A percentile compares a stretch with the other conserved stretches of the same genome.
These are phyloP conservation scores for Macquaria ambigua DNA, from an alignment of 2,113 vertebrate genomes.

Conservation along the genomic window DNA sequence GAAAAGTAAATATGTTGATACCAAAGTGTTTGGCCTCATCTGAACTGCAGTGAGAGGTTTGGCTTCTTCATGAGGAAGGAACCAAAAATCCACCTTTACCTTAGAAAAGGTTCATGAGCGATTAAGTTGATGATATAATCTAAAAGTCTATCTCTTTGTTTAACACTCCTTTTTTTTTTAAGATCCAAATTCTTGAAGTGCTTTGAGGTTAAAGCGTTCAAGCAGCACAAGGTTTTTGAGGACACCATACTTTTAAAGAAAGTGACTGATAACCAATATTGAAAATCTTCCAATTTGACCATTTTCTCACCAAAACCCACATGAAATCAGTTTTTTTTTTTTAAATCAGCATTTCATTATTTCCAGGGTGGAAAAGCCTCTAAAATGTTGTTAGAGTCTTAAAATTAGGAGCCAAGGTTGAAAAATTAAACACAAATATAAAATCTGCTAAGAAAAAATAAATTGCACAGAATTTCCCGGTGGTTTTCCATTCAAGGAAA, in stretches of 20 bases:
- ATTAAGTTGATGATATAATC: not conserved
- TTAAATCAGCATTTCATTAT: not conserved
- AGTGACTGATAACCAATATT: not conserved
- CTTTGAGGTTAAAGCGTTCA: not conserved
- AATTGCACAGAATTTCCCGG: not conserved
- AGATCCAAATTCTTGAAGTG: not conserved
- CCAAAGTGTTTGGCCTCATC: not conserved
- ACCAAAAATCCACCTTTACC: not conserved
- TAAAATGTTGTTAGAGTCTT: not conserved
- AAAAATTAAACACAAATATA: not conserved
- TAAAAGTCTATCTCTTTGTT: slow-evolving; percentile 21
- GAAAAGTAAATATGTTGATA: not conserved
- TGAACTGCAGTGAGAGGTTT: not conserved
- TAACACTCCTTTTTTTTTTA: not conserved
- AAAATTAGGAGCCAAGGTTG: not conserved
- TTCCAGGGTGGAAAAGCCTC: not conserved
- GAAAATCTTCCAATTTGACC: not conserved
- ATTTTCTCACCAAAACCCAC: not conserved
- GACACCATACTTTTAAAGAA: not conserved
- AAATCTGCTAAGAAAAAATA: not conserved
- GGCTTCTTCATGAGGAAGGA: not conserved
- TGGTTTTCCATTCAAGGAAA: not conserved
- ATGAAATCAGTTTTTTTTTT: not conserved
- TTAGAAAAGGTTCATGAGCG: not conserved
- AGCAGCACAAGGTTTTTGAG: not conserved